Percentiles rank a stretch among this genome's conserved stretches.
Conservation (phyloP, 2,797 vertebrate species). For the Astyanax mexicanus region DNA sequence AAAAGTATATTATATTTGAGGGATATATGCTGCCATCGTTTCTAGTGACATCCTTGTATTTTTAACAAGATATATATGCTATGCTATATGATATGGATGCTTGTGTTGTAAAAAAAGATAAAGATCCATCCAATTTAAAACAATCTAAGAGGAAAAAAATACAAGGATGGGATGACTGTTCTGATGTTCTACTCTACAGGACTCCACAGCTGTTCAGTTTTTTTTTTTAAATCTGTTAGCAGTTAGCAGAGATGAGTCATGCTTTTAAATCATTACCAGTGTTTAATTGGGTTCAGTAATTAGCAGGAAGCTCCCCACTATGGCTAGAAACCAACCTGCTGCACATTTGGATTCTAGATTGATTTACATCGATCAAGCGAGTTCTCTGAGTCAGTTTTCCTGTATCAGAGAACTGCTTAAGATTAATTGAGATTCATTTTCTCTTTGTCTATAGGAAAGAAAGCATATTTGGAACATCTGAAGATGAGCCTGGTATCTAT, state of each 20-base stretch:
- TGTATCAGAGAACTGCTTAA: background rate
- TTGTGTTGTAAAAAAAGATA: background rate
- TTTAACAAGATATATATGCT: no score
- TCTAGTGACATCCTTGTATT: no score
- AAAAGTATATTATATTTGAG: no score
- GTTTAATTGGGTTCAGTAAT: conserved; percentile 23
- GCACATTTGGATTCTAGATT: background rate
- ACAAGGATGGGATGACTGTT: background rate
- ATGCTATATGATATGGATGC: no score
- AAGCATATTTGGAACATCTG: background rate
- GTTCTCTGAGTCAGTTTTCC: background rate
- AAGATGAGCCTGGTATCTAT: background rate
- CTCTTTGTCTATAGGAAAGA: background rate
- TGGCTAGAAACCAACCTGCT: background rate
- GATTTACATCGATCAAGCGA: background rate
- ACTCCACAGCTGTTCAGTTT: background rate
- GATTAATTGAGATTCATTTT: background rate
- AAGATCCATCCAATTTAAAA: background rate
- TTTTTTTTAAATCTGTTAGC: background rate
- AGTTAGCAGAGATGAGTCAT: conserved; percentile 19
- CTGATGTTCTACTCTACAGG: no score
- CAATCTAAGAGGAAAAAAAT: background rate
- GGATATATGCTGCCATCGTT: no score
- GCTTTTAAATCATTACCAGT: background rate
- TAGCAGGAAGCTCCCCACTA: conserved; percentile 3